Evolutionary conservation across 2,113 vertebrate species (phyloP).

Genomic region (Pituophis catenifer): DNA sequence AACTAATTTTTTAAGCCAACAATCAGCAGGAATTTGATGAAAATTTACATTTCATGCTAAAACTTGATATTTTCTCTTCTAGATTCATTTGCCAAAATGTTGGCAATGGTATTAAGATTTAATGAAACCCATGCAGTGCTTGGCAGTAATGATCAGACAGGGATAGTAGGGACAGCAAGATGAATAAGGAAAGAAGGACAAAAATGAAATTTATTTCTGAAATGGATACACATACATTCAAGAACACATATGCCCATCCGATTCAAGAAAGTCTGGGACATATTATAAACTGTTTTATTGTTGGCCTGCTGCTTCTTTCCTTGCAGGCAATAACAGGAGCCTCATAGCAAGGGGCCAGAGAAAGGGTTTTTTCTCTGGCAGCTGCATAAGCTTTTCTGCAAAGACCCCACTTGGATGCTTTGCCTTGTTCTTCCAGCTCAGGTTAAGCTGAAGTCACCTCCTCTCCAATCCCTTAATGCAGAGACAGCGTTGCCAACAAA

Average conservation of each 20-base stretch:
- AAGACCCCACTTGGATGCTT: slow-evolving; percentile 47
- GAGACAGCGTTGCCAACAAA: not conserved
- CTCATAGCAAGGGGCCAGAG: slow-evolving; percentile 49
- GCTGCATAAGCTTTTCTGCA: slow-evolving; percentile 48
- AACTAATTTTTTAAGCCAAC: slow-evolving; percentile 3
- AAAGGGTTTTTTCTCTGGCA: slow-evolving; percentile 47
- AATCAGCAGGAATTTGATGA: slow-evolving; percentile 47
- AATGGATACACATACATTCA: not conserved
- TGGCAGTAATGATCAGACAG: slow-evolving; percentile 37
- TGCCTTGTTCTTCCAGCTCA: slow-evolving; percentile 47
- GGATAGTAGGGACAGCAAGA: slow-evolving; percentile 9
- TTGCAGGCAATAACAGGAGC: slow-evolving; percentile 54
- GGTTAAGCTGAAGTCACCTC: slow-evolving; percentile 60
- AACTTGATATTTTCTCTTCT: slow-evolving; percentile 28
- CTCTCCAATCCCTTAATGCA: slow-evolving; percentile 24
- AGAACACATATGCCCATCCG: not conserved
- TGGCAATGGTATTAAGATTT: slow-evolving; percentile 48
- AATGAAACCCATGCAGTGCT: slow-evolving; percentile 49
- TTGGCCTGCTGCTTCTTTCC: slow-evolving; percentile 45
- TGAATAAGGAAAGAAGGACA: slow-evolving; percentile 30
- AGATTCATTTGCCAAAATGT: slow-evolving; percentile 42
- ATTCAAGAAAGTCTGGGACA: slow-evolving; percentile 28
- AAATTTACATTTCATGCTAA: slow-evolving; percentile 28
- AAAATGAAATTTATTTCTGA: slow-evolving; percentile 37
- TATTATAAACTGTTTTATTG: slow-evolving; percentile 43